phyloP scores from a whole-genome alignment of 1,140 invertebrate genomes.

The Cardiocondyla obscurior region DNA sequence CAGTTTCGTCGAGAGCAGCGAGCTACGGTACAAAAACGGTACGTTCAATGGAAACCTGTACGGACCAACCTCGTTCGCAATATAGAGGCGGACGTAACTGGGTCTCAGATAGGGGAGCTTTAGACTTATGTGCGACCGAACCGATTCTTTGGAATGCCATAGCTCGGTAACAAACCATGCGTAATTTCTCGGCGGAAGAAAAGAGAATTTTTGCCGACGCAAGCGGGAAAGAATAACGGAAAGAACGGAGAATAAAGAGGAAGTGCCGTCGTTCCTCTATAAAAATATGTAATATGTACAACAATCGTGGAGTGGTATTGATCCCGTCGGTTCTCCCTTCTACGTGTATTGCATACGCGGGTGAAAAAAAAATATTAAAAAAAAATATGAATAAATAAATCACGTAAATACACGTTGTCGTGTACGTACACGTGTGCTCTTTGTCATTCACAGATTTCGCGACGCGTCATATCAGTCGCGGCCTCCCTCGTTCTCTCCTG shows the following conservation, averaged over 20 bases:
- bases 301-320: background rate
- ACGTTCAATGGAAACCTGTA: slow-evolving; percentile 39
- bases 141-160: slow-evolving; percentile 12
- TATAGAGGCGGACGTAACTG: slow-evolving; percentile 23
- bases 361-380: background rate
- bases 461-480: background rate
- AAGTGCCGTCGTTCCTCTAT: background rate
- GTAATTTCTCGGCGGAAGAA: background rate
- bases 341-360: background rate
- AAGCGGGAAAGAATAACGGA: background rate
- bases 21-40: slow-evolving; percentile 29
- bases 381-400: too few relatives aligned
- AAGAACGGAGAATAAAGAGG: background rate
- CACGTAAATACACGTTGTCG: background rate
- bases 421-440: background rate
- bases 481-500: background rate
- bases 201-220: background rate
- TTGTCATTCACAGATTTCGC: slow-evolving; percentile 22
- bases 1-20: background rate
- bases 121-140: slow-evolving; percentile 40
- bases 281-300: background rate
- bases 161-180: slow-evolving; percentile 21
- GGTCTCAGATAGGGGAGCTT: slow-evolving; percentile 34
- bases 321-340: background rate
- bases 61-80: slow-evolving; percentile 15